Percentiles rank a stretch among this genome's conserved stretches.
Conservation (phyloP, 1,140 invertebrate species). For the Brachionus koreanus region DNA sequence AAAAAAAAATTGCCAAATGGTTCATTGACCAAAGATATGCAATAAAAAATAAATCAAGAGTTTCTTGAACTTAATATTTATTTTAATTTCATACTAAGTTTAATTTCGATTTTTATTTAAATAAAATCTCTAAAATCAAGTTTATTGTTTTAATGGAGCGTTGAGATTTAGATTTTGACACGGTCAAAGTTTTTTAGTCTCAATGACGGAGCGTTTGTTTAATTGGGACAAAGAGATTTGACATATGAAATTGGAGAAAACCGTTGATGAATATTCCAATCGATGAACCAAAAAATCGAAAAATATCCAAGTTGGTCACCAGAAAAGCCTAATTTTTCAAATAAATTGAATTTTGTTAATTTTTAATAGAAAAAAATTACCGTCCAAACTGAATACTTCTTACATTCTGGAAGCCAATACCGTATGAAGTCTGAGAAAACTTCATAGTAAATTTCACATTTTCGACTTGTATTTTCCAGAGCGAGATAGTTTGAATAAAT, state of each 20-base stretch:
- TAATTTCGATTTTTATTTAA: no score
- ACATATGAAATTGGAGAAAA: neutral
- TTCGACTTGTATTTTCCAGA: neutral
- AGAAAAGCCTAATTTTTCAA: neutral
- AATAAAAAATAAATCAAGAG: neutral
- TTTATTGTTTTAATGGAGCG: no score
- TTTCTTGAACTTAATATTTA: no score
- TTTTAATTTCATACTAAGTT: no score
- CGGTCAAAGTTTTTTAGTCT: no score
- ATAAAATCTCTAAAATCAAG: no score
- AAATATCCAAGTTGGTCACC: neutral
- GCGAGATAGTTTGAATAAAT: neutral
- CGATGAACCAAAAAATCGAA: constrained; percentile 15
- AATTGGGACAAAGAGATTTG: no score
- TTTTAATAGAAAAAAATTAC: neutral
- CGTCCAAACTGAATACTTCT: neutral
- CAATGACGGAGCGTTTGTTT: no score
- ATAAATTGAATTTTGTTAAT: neutral
- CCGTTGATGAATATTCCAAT: neutral
- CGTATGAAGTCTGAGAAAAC: neutral
- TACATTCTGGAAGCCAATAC: constrained; percentile 12
- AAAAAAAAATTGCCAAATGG: constrained; percentile 15
- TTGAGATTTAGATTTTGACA: no score
- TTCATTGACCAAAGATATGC: neutral
- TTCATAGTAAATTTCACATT: neutral